Percentiles rank a stretch among this genome's conserved stretches.
phyloP scores from a whole-genome alignment of 92 coral and sea anemone species.

The Siderastrea radians region DNA sequence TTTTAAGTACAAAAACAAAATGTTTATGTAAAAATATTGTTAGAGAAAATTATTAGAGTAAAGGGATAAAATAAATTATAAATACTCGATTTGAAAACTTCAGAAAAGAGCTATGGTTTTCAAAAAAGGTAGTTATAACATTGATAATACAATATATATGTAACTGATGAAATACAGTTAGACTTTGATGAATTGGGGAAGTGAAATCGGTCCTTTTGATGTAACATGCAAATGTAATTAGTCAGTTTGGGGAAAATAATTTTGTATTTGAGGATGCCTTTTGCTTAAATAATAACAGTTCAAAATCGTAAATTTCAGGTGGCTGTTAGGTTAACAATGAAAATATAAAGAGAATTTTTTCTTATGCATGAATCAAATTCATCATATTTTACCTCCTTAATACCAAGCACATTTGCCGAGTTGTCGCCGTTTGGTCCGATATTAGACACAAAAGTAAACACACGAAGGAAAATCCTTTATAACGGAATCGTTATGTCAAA shows the following conservation, averaged over 20 bases:
- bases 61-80: not conserved
- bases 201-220: constrained; percentile 13
- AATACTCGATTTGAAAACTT: not conserved
- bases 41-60: not conserved
- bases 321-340: not conserved
- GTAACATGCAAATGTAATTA: constrained; percentile 22
- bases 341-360: too few species aligned
- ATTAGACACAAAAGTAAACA: constrained; percentile 27
- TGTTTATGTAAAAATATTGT: constrained; percentile 10
- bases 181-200: not conserved
- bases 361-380: not conserved
- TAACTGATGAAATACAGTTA: not conserved
- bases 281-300: not conserved
- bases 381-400: not conserved
- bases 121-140: too few species aligned
- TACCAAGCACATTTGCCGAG: not conserved
- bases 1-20: not conserved
- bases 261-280: not conserved
- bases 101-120: too few species aligned
- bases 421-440: constrained; percentile 9
- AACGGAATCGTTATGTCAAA: not conserved
- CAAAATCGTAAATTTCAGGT: not conserved
- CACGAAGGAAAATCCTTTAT: not conserved
- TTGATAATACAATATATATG: not conserved
- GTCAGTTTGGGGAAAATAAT: not conserved